These are phyloP conservation scores for Julus scandinavius DNA, from an alignment of 2,888 invertebrate genomes.

Conservation along the genomic window DNA sequence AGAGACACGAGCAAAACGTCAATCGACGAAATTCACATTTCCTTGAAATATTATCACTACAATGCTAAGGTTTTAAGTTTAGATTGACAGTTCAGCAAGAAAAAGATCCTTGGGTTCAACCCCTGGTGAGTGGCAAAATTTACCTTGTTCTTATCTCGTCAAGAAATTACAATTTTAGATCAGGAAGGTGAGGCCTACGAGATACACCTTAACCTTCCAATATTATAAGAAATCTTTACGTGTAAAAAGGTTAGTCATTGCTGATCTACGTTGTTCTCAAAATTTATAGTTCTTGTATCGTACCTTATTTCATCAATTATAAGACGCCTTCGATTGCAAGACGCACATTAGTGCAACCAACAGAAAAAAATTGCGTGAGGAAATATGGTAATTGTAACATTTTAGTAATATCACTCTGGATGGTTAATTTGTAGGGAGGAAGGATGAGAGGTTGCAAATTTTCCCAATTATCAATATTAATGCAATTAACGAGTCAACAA, in stretches of 20 bases:
- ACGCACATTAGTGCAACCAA: background rate
- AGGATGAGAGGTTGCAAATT: too few species aligned
- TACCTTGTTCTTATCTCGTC: background rate
- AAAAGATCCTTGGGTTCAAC: background rate
- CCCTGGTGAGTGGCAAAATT: slow-evolving; percentile 24
- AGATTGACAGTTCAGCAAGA: background rate
- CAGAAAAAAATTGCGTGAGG: too few species aligned
- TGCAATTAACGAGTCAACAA: background rate
- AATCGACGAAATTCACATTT: background rate
- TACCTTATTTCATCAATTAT: too few species aligned
- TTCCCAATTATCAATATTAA: too few species aligned
- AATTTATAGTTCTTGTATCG: too few species aligned
- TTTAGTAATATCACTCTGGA: too few species aligned
- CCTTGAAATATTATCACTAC: background rate
- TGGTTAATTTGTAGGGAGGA: too few species aligned
- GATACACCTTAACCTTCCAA: background rate
- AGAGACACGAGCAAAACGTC: background rate
- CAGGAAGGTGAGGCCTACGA: background rate
- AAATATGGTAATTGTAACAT: too few species aligned
- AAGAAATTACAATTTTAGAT: background rate
- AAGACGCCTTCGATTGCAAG: too few species aligned
- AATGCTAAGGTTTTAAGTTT: background rate
- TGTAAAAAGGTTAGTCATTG: too few species aligned
- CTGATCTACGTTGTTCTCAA: too few species aligned
- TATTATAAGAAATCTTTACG: background rate